Percentiles rank a stretch among this genome's conserved stretches.
phyloP scores from a whole-genome alignment of 2,888 invertebrate genomes.

The Leptopilina myrica region DNA sequence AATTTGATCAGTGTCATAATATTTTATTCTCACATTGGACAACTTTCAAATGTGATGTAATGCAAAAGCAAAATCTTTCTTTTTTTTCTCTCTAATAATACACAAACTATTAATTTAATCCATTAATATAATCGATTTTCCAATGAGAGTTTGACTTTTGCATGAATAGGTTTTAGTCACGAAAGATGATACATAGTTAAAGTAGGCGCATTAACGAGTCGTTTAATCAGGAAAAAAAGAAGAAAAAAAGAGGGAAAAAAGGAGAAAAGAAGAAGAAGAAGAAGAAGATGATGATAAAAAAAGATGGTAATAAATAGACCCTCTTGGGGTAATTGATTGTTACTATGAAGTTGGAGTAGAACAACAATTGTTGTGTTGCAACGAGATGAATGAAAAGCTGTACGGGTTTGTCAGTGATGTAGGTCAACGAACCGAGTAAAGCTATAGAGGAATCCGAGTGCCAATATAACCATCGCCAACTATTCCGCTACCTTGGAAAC shows the following conservation, averaged over 20 bases:
- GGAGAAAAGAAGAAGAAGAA: too few relatives aligned
- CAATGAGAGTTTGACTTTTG: slow-evolving; percentile 4
- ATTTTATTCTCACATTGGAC: too few relatives aligned
- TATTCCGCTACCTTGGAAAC: slow-evolving; percentile 38
- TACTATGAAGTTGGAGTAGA: slow-evolving; percentile 30
- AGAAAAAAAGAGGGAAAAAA: too few relatives aligned
- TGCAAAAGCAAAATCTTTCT: not conserved
- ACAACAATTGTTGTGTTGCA: slow-evolving; percentile 40
- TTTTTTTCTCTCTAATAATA: not conserved
- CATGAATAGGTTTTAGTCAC: slow-evolving; percentile 19
- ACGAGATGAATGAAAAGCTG: slow-evolving; percentile 39
- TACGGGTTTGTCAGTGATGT: slow-evolving; percentile 40
- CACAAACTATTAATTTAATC: not conserved
- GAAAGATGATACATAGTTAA: slow-evolving; percentile 21
- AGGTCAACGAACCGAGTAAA: slow-evolving; percentile 39
- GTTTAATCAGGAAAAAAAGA: not conserved
- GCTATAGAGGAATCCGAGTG: slow-evolving; percentile 26
- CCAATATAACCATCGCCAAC: slow-evolving; percentile 11
- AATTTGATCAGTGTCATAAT: too few relatives aligned
- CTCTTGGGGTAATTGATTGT: slow-evolving; percentile 36
- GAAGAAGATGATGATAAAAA: not conserved
- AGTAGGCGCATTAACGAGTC: slow-evolving; percentile 30
- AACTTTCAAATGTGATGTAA: too few relatives aligned
- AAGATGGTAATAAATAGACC: slow-evolving; percentile 32
- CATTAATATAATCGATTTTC: not conserved